Evolutionary conservation across 2,888 invertebrate species (phyloP), one percentile per base, ranked within the genome.

Genomic region (Odontocolon sp.): DNA sequence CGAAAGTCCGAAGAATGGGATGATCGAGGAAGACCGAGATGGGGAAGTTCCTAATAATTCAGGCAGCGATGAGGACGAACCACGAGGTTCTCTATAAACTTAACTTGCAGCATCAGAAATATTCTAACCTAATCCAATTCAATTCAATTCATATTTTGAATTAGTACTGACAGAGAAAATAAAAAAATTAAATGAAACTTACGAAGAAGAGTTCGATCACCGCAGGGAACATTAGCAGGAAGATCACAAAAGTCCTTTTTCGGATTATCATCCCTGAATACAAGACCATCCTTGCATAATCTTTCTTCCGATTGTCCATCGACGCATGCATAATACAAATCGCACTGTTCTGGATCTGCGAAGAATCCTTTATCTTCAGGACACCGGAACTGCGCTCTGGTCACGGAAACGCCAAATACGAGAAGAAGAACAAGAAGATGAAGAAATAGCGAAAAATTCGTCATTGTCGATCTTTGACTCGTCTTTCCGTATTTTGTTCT

Each of bases 261-360:
- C 0, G 95, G 93, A 87, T 94, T 94, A 80, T 93, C 93, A 81
- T 95, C 95, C 70, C 94, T 92, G 89, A 96, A 96, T 18, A 96
- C 94, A 31, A 96, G 91, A 0, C 96, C 96, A 81, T 96, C 96
- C 0, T 95, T 95, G 88, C 96, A 96, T 9, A 95, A 91, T 81
- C 92, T 94, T 70, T 93, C 91, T 87, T 94, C 95, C 2, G 94
- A 89, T 71, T 91, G 91, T 23, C 94, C 94, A 90, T 93, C 93
- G 69, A 91, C 91, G 91, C 96, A 96, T 84, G 93, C 93, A 90
- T 95, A 96, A 89, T 95, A 96, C 78, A 95, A 92, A 91, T 96
- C 96, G 88, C 96, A 96, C 89, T 96, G 95, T 85, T 94, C 92
- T 0, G 92, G 92, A 88, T 96, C 95, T 2, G 95, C 93, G 90